Evolutionary conservation across 2,888 invertebrate genomes (phyloP).

Genomic region (Xestia ashworthii): DNA sequence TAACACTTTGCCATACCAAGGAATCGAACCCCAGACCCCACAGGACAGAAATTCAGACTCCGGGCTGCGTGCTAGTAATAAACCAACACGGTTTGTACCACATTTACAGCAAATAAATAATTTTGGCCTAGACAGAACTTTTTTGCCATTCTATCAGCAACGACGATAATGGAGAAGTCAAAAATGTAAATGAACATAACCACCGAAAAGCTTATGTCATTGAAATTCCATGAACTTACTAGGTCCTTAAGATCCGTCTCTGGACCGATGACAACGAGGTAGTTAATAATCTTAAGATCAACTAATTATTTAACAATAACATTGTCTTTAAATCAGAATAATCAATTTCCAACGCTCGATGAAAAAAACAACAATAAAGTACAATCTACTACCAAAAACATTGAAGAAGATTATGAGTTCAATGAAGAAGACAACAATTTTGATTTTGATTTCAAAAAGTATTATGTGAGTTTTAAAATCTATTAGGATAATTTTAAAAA

Average conservation of each 20-base stretch:
- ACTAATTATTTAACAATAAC: neutral
- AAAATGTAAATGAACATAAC: neutral
- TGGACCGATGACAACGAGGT: neutral
- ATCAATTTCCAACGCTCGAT: too few relatives aligned
- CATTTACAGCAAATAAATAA: neutral
- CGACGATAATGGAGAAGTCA: neutral
- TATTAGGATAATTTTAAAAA: neutral
- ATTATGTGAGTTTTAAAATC: slow-evolving; percentile 33
- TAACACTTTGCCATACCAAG: neutral
- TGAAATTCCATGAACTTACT: neutral
- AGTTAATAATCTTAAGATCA: neutral
- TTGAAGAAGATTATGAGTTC: slow-evolving; percentile 13
- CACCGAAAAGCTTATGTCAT: neutral
- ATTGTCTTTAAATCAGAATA: slow-evolving; percentile 15
- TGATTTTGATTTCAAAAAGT: slow-evolving; percentile 39
- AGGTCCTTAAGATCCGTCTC: neutral
- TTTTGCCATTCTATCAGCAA: too few relatives aligned
- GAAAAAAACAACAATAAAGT: neutral
- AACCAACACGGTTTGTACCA: neutral
- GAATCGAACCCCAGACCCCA: neutral
- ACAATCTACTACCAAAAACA: neutral
- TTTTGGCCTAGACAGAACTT: neutral
- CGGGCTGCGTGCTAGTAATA: neutral
- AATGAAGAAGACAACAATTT: slow-evolving; percentile 43
- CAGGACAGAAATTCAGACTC: neutral